Evolutionary conservation across 2,797 vertebrate species (phyloP).

Genomic region (Pseudochromis fuscus): DNA sequence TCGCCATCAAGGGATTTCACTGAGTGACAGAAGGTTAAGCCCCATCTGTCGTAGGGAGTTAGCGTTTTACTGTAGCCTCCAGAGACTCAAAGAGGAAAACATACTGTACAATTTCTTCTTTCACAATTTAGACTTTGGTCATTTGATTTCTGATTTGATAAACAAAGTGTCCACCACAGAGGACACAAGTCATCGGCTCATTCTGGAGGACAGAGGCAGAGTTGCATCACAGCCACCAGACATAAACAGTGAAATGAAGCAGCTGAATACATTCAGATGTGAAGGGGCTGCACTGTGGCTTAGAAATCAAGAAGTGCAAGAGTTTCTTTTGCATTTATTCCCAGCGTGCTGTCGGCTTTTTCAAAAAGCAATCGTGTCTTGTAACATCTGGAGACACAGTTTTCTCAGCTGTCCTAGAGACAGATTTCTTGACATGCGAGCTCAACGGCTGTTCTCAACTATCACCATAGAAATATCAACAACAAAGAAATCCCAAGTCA

Average conservation of each 20-base stretch:
- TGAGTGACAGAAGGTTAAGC: conserved; percentile 57
- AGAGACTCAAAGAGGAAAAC: no score
- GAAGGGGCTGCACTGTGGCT: not conserved
- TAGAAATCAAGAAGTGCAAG: conserved; percentile 6
- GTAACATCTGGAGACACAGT: not conserved
- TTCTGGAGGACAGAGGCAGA: no score
- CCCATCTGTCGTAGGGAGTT: conserved; percentile 69
- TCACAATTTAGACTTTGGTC: no score
- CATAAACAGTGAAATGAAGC: conserved; percentile 23
- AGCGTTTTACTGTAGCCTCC: conserved; percentile 32
- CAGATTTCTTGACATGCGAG: not conserved
- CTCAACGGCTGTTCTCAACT: not conserved
- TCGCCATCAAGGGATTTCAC: conserved; percentile 61
- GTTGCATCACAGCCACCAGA: conserved; percentile 42
- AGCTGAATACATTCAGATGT: conserved; percentile 4
- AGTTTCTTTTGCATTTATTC: not conserved
- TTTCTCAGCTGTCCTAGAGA: conserved; percentile 1
- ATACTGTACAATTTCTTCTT: no score
- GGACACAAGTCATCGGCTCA: no score
- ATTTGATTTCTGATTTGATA: no score
- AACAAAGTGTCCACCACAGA: no score
- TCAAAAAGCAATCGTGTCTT: conserved; percentile 7
- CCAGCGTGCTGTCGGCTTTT: not conserved
- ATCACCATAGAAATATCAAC: not conserved
- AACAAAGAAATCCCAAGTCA: not conserved